These are phyloP conservation scores for Pseudomugil tenellus DNA, from an alignment of 2,797 vertebrate species.

Conservation along the genomic window DNA sequence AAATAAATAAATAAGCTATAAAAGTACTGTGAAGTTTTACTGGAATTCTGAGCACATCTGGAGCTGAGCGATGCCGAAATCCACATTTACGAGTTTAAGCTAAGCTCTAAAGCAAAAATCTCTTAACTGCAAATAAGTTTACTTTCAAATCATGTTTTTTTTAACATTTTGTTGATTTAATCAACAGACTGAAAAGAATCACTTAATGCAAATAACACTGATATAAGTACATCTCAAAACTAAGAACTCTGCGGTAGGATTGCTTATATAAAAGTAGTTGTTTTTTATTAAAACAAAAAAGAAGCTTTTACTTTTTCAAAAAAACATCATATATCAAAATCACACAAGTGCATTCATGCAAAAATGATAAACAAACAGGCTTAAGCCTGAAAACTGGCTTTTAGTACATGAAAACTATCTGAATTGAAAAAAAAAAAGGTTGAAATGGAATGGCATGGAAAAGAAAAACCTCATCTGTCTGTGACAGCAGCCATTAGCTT, in stretches of 20 bases:
- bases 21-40: slow-evolving; percentile 9
- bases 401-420: slow-evolving; percentile 27
- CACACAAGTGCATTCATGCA: slow-evolving; percentile 11
- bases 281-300: background rate
- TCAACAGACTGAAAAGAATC: slow-evolving; percentile 5
- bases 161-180: slow-evolving; percentile 1
- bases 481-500: slow-evolving; percentile 64
- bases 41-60: slow-evolving; percentile 9
- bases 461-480: slow-evolving; percentile 30
- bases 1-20: slow-evolving; percentile 3
- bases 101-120: background rate
- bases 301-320: background rate
- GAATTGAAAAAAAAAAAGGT: slow-evolving; percentile 11
- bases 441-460: slow-evolving; percentile 16
- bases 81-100: slow-evolving; percentile 1
- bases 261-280: slow-evolving; percentile 23
- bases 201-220: background rate
- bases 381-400: slow-evolving; percentile 17
- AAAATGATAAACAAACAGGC: slow-evolving; percentile 31
- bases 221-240: background rate
- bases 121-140: background rate
- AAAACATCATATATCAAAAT: slow-evolving; percentile 5
- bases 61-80: background rate
- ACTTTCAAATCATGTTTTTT: background rate
- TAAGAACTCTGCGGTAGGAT: slow-evolving; percentile 4